Conservation (phyloP, 2,113 vertebrate species). For the Ramphastos sulfuratus region DNA sequence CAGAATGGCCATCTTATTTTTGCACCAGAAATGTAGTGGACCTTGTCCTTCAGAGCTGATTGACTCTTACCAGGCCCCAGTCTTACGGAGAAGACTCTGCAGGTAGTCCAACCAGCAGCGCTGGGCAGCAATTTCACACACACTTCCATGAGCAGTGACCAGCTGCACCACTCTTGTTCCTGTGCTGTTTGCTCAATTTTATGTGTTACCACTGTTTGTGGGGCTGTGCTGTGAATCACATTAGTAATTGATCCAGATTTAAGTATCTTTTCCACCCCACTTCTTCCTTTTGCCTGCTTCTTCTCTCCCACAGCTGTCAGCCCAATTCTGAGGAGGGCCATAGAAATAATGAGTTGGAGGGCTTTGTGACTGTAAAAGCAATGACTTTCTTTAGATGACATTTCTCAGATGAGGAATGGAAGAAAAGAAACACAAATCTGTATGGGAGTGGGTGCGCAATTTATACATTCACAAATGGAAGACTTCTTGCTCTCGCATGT, state of each 20-base stretch:
- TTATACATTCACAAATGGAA: conserved; percentile 5
- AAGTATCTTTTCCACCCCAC: not conserved
- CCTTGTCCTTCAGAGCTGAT: not conserved
- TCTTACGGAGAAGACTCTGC: not conserved
- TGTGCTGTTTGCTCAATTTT: not conserved
- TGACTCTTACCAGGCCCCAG: not conserved
- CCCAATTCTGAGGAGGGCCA: not conserved
- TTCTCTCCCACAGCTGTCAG: not conserved
- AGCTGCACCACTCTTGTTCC: accelerated
- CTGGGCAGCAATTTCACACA: not conserved
- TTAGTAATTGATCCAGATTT: not conserved
- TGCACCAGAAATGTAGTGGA: not conserved
- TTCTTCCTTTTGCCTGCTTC: not conserved
- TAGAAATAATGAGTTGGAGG: not conserved
- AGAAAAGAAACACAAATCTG: not conserved
- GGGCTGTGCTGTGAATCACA: not conserved
- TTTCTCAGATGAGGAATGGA: not conserved
- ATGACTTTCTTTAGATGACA: not conserved
- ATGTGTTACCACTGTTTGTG: not conserved
- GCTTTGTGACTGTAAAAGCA: not conserved
- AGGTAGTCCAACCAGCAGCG: accelerated
- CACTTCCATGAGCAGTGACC: not conserved
- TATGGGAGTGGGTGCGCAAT: not conserved
- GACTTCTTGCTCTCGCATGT: not conserved
- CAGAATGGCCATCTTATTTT: not conserved